phyloP scores from a whole-genome alignment of 2,113 vertebrate genomes.

The Syrmaticus mikado region DNA sequence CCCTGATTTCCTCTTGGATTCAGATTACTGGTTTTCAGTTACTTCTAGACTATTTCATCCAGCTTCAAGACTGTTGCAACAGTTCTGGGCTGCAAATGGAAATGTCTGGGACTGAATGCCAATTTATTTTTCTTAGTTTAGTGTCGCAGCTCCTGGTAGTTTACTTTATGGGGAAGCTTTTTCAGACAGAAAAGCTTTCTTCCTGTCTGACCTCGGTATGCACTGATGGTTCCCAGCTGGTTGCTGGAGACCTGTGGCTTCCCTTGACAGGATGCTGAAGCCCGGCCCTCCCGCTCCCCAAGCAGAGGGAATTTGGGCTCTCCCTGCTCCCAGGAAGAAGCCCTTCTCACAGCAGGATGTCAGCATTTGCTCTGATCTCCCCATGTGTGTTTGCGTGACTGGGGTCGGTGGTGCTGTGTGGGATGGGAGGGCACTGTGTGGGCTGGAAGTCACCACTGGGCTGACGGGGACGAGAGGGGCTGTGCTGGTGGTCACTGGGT shows the following conservation, averaged over 20 bases:
- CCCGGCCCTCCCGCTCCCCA: background rate
- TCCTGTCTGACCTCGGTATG: conserved; percentile 16
- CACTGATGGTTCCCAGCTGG: conserved; percentile 23
- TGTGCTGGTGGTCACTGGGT: accelerated
- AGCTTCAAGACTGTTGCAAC: background rate
- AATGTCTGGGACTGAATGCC: background rate
- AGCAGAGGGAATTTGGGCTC: background rate
- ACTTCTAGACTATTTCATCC: background rate
- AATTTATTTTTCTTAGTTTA: background rate
- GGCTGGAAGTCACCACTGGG: background rate
- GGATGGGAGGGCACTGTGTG: background rate
- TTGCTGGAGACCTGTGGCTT: background rate
- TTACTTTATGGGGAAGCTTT: conserved; percentile 41
- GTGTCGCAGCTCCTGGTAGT: background rate
- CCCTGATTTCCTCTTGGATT: background rate
- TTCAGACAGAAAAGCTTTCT: conserved; percentile 19
- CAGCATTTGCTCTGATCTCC: background rate
- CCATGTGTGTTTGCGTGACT: background rate
- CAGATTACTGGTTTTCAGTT: background rate
- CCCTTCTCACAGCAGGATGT: background rate
- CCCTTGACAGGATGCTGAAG: background rate
- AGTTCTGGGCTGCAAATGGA: accelerated
- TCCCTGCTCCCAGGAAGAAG: background rate
- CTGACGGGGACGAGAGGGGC: background rate
- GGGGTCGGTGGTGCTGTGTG: background rate